These are phyloP conservation scores for Electrona antarctica DNA, from an alignment of 2,113 vertebrate species.

Conservation along the genomic window DNA sequence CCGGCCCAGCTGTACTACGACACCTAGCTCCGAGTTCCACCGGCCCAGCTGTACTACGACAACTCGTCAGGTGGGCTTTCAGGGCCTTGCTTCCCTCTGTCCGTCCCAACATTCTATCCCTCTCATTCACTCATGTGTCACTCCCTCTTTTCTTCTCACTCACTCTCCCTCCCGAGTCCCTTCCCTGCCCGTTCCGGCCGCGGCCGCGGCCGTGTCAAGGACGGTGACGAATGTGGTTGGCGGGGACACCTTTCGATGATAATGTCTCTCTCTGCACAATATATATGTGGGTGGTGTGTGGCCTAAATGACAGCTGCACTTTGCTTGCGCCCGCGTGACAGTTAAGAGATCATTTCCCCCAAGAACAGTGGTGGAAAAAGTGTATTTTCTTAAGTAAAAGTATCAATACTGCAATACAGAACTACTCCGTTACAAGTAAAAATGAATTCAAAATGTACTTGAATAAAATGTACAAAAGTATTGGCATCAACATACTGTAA, in stretches of 20 bases:
- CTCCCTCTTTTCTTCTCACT: neutral
- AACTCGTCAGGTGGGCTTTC: no score
- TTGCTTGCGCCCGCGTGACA: slow-evolving; percentile 38
- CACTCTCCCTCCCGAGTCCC: slow-evolving; percentile 13
- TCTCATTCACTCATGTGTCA: neutral
- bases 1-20: no score
- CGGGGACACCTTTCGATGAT: slow-evolving; percentile 52
- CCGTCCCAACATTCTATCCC: no score
- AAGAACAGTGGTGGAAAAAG: neutral
- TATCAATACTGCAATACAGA: no score
- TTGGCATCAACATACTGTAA: no score
- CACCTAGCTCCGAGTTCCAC: no score
- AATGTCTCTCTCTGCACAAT: slow-evolving; percentile 48
- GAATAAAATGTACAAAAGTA: slow-evolving; percentile 18
- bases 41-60: no score
- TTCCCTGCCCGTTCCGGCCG: slow-evolving; percentile 14
- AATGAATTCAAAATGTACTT: slow-evolving; percentile 26
- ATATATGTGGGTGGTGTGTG: slow-evolving; percentile 56
- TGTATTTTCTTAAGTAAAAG: no score
- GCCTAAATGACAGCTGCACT: slow-evolving; percentile 67
- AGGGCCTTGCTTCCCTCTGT: no score
- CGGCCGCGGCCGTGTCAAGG: slow-evolving; percentile 41
- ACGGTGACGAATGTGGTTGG: slow-evolving; percentile 45
- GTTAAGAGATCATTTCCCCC: slow-evolving; percentile 23
- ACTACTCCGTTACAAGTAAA: no score